Evolutionary conservation across 2,113 vertebrate genomes (phyloP), one percentile per base, ranked within the genome.

Genomic region (Turdus rufiventris): DNA sequence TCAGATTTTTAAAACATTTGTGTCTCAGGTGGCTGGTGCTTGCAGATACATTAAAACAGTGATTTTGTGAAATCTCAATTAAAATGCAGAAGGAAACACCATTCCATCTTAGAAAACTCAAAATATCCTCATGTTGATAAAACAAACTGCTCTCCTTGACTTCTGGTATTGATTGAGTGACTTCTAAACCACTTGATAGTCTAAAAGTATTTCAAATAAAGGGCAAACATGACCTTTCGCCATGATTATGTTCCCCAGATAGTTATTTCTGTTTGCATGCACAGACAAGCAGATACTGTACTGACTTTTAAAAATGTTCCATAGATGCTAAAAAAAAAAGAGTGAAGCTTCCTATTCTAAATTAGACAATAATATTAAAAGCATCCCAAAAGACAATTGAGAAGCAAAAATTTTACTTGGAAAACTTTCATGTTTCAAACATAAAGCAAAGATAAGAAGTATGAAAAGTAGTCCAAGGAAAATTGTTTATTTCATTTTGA

Each of bases 111-210:
- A 43, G 50, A 75, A 91, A 87, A 76, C n/a, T 89, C 63, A 72
- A 89, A 86, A 90, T 86, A 76, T 67, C 88, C 78, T 90, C 47
- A 60, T 70, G 91, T 73, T 95, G 78, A 76, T 92, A 92, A 93
- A 87, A 89, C 2, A 38, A 89, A 94, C 65, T 47, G 12, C 76
- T 95, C 90, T 50, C 45, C 78, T 95, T 95, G 92, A 81, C 89
- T 96, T 96, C 48, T 92, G 21, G 51, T 96, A 96, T 95, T 91
- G 91, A 97, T 85, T 87, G 91, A 81, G 42, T 83, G 68, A 86
- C 88, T 97, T 92, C 78, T 92, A 94, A 96, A 92, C 77, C 68
- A 94, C 90, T 96, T 95, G 88, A 88, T 89, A 96, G 88, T 95
- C 93, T 91, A 43, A 71, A 94, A 88, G 93, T 95, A 96, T 93